Conservation (phyloP, 2,888 invertebrate species). For the Micoletzkya japonica region DNA sequence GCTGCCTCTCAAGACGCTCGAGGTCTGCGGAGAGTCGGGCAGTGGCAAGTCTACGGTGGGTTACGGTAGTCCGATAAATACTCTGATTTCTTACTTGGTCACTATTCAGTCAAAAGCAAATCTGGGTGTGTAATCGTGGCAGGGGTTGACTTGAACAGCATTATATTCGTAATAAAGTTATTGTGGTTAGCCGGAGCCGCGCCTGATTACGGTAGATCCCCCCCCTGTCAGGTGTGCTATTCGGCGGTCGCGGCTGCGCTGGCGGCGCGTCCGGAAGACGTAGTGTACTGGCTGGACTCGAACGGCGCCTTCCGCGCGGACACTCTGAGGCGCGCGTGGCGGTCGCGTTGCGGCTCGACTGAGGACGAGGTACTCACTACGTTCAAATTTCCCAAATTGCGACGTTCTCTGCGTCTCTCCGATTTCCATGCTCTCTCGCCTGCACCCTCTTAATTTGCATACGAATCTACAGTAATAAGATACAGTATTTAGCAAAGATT, state of each 20-base stretch:
- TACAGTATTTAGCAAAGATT: no score
- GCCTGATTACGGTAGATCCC: background rate
- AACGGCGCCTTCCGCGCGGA: constrained; percentile 32
- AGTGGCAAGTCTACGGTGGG: constrained; percentile 22
- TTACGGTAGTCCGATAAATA: no score
- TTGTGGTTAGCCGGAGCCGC: no score
- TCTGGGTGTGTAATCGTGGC: no score
- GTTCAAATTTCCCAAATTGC: no score
- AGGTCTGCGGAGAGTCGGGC: constrained; percentile 18
- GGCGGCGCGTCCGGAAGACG: constrained; percentile 1
- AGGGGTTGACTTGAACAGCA: no score
- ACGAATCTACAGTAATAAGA: background rate
- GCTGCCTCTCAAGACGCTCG: constrained; percentile 24
- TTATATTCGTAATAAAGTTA: no score
- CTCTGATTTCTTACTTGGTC: no score
- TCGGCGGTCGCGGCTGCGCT: constrained; percentile 35
- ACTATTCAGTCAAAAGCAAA: no score
- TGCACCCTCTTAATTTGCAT: background rate
- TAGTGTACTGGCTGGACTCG: constrained; percentile 32
- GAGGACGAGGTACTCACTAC: no score
- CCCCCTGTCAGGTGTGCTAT: constrained; percentile 39
- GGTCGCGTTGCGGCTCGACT: background rate
- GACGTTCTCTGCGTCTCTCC: no score
- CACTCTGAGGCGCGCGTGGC: constrained; percentile 5
- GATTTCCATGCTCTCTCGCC: no score